Evolutionary conservation across 2,113 vertebrate genomes (phyloP).

Genomic region (Danionella cerebrum): DNA sequence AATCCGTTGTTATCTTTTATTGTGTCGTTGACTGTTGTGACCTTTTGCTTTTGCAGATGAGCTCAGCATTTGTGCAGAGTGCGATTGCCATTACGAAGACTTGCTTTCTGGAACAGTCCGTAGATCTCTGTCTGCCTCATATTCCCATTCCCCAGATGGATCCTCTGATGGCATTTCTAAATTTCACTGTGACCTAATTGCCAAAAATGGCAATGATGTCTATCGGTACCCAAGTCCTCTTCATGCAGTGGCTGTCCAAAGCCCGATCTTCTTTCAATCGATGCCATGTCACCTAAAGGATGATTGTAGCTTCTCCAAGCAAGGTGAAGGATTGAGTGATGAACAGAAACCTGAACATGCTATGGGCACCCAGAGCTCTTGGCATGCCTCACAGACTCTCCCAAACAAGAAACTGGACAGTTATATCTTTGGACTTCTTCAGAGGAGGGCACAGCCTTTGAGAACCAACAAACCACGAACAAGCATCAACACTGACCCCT

Average conservation of each 20-base stretch:
- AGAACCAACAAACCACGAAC: conserved; percentile 86
- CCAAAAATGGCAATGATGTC: conserved; percentile 76
- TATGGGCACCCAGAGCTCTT: conserved; percentile 55
- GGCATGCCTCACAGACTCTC: conserved; percentile 50
- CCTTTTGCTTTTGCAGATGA: conserved; percentile 67
- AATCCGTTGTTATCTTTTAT: background rate
- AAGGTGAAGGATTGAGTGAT: conserved; percentile 48
- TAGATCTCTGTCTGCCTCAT: conserved; percentile 67
- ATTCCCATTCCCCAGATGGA: conserved; percentile 68
- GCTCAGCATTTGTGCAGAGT: conserved; percentile 73
- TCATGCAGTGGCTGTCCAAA: conserved; percentile 82
- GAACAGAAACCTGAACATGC: conserved; percentile 50
- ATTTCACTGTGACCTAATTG: conserved; percentile 80
- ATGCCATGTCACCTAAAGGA: conserved; percentile 64
- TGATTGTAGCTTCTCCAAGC: conserved; percentile 51
- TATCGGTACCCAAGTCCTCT: conserved; percentile 86
- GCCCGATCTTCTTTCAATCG: conserved; percentile 75
- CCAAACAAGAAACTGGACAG: conserved; percentile 74
- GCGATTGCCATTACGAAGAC: conserved; percentile 70
- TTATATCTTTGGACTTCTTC: conserved; percentile 84
- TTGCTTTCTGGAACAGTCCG: conserved; percentile 53
- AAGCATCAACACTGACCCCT: conserved; percentile 76
- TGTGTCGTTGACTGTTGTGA: conserved; percentile 8
- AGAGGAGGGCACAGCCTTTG: conserved; percentile 74
- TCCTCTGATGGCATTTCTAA: conserved; percentile 73